Conservation (phyloP, 1,140 invertebrate genomes). For the Bombus terrestris region DNA sequence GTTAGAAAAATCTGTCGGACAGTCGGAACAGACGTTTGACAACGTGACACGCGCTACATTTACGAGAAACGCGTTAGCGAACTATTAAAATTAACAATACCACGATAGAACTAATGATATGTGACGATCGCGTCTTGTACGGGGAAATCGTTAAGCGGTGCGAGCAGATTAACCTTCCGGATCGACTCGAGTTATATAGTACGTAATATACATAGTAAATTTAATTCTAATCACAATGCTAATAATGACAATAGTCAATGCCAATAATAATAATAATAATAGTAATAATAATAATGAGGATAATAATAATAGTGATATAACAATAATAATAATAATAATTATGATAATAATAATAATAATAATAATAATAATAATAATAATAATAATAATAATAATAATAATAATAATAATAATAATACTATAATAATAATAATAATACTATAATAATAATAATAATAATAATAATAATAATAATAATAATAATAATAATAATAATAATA, state of each 20-base stretch:
- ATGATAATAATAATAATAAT: no score
- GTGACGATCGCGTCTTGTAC: background rate
- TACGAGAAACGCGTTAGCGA: background rate
- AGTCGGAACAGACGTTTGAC: background rate
- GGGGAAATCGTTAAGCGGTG: background rate
- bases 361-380: conserved; percentile 24
- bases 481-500: no score
- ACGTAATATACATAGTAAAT: conserved; percentile 8
- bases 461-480: conserved; percentile 28
- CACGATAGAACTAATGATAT: conserved; percentile 39
- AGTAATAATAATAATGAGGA: conserved; percentile 6
- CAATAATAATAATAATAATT: background rate
- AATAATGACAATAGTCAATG: background rate
- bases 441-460: no score
- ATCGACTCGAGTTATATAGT: conserved; percentile 3
- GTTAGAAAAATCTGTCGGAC: background rate
- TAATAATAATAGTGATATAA: fast-evolving
- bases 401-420: conserved; percentile 32
- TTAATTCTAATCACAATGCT: conserved; percentile 23
- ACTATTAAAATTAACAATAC: background rate
- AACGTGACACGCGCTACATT: background rate
- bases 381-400: background rate
- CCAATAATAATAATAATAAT: conserved; percentile 20
- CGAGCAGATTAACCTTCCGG: background rate
- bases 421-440: conserved; percentile 12